phyloP scores from a whole-genome alignment of 2,888 invertebrate species.

The Tyria jacobaeae region DNA sequence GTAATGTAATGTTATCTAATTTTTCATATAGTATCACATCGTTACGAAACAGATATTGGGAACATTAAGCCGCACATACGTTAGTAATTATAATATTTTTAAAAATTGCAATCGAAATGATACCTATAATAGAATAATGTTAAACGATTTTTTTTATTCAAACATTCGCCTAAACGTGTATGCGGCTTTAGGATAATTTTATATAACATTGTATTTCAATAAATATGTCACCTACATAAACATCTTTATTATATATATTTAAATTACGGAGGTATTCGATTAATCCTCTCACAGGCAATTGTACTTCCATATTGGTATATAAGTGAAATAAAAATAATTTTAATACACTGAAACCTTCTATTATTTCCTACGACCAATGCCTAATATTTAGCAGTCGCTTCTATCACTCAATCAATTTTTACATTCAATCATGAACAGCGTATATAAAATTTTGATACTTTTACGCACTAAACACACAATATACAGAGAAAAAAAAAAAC shows the following conservation, averaged over 20 bases:
- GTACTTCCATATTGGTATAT: constrained; percentile 53
- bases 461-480: constrained; percentile 35
- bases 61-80: constrained; percentile 32
- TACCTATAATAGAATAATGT: too few relatives aligned
- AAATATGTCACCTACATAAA: constrained; percentile 45
- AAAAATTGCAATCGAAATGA: too few relatives aligned
- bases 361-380: constrained; percentile 24
- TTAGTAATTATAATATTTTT: constrained; percentile 10
- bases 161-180: constrained; percentile 5
- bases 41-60: constrained; percentile 32
- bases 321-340: constrained; percentile 33
- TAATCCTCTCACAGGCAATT: constrained; percentile 54
- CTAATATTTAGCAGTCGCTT: constrained; percentile 16
- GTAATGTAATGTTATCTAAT: constrained; percentile 32
- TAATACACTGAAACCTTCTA: constrained; percentile 22
- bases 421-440: constrained; percentile 8
- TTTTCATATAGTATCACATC: constrained; percentile 40
- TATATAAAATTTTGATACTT: constrained; percentile 5
- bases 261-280: constrained; percentile 56
- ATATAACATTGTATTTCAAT: constrained; percentile 34
- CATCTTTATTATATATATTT: constrained; percentile 39
- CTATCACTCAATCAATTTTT: constrained; percentile 21
- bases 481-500: constrained; percentile 33
- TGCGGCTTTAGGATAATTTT: constrained; percentile 22
- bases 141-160: neutral